Percentiles rank a stretch among this genome's conserved stretches.
Evolutionary conservation across 2,888 invertebrate genomes (phyloP).

Genomic region (Sarcophaga subvicina): DNA sequence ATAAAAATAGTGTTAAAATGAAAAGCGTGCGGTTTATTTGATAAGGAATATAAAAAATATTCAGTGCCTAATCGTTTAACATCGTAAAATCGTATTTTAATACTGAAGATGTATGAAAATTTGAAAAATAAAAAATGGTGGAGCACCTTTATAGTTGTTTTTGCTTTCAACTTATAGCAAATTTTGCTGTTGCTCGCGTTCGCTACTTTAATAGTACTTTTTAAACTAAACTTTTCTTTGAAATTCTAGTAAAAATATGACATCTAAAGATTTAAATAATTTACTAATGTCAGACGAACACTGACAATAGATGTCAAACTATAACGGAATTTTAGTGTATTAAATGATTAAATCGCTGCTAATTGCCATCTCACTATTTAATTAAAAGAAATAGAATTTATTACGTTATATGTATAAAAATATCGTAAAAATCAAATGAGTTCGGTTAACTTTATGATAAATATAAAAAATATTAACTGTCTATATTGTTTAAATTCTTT

Average conservation of each 20-base stretch:
- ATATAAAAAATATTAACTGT: too few relatives aligned
- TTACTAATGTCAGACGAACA: too few relatives aligned
- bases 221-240: too few relatives aligned
- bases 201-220: too few relatives aligned
- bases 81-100: constrained; percentile 9
- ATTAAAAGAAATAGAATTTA: constrained; percentile 11
- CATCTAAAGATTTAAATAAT: too few relatives aligned
- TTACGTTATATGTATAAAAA: constrained; percentile 1
- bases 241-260: too few relatives aligned
- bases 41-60: constrained; percentile 2
- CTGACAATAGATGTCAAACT: too few relatives aligned
- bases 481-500: too few relatives aligned
- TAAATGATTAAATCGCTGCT: not conserved
- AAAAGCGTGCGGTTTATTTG: not conserved
- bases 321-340: too few relatives aligned
- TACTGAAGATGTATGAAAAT: not conserved
- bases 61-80: not conserved
- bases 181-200: too few relatives aligned
- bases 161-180: not conserved
- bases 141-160: not conserved
- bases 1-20: constrained; percentile 15
- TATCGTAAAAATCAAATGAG: not conserved
- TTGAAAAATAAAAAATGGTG: not conserved
- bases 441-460: too few relatives aligned
- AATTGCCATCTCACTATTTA: not conserved